These are phyloP conservation scores for Chouioia cunea DNA, from an alignment of 2,888 invertebrate species.

Conservation along the genomic window DNA sequence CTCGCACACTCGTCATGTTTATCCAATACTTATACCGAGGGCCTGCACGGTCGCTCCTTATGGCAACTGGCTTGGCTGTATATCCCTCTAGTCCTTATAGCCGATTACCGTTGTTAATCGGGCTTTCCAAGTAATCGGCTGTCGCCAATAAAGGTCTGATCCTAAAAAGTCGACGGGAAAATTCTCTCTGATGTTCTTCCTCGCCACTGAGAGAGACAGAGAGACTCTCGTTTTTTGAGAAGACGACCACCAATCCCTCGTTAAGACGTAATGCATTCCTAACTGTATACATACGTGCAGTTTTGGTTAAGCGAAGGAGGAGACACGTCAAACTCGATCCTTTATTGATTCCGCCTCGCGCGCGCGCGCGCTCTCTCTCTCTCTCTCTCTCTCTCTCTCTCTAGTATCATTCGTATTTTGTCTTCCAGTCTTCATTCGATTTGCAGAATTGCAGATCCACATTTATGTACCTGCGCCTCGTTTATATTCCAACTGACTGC, in stretches of 20 bases:
- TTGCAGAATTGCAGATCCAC: too few species aligned
- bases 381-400: too few species aligned
- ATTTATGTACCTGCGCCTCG: too few species aligned
- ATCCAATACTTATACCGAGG: slow-evolving; percentile 29
- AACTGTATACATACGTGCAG: slow-evolving; percentile 31
- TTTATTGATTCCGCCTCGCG: too few species aligned
- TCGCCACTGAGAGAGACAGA: neutral
- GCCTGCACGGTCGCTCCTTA: slow-evolving; percentile 47
- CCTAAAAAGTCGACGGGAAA: slow-evolving; percentile 45
- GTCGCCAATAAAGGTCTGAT: slow-evolving; percentile 42
- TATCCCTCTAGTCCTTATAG: slow-evolving; percentile 48
- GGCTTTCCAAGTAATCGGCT: slow-evolving; percentile 50
- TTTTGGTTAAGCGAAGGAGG: slow-evolving; percentile 1
- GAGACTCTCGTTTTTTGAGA: slow-evolving; percentile 34
- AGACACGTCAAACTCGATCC: neutral
- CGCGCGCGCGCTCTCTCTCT: too few species aligned
- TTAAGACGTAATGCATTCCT: slow-evolving; percentile 42
- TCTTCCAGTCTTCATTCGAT: too few species aligned
- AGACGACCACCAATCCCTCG: slow-evolving; percentile 23
- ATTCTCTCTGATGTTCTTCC: slow-evolving; percentile 14
- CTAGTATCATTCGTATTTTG: too few species aligned
- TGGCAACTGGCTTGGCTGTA: slow-evolving; percentile 54
- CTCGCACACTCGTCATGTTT: slow-evolving; percentile 33
- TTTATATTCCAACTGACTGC: too few species aligned
- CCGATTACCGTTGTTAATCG: slow-evolving; percentile 54